Conservation (phyloP, 1,140 invertebrate species). For the Stratiolaelaps scimitus region DNA sequence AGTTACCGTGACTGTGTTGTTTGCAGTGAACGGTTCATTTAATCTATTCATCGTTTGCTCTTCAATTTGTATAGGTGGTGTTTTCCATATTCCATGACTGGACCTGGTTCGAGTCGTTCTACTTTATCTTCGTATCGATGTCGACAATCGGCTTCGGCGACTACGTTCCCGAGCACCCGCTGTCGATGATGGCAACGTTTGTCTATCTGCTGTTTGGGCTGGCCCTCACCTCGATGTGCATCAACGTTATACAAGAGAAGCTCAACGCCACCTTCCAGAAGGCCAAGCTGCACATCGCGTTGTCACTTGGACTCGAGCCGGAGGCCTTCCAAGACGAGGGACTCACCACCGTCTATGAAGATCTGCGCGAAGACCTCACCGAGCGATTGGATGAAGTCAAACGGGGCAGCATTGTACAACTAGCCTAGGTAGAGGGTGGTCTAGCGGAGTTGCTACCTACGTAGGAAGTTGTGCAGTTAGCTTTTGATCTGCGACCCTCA, state of each 20-base stretch:
- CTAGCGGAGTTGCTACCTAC: not conserved
- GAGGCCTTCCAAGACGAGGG: conserved; percentile 25
- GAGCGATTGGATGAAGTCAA: conserved; percentile 23
- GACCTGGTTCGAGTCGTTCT: conserved; percentile 82
- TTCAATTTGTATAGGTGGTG: conserved; percentile 31
- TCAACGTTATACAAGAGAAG: conserved; percentile 54
- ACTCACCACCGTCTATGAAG: conserved; percentile 15
- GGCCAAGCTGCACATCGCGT: conserved; percentile 32
- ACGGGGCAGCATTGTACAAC: conserved; percentile 15
- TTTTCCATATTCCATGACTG: conserved; percentile 51
- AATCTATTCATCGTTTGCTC: no score
- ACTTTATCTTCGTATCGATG: conserved; percentile 89
- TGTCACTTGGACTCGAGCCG: conserved; percentile 8
- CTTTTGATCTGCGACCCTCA: not conserved
- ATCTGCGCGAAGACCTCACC: conserved; percentile 12
- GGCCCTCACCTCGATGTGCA: conserved; percentile 84
- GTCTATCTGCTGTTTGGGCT: conserved; percentile 84
- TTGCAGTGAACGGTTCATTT: no score
- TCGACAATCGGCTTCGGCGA: conserved; percentile 87
- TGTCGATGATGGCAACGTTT: conserved; percentile 76
- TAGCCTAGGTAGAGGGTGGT: not conserved
- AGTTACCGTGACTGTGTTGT: no score
- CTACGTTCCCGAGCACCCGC: conserved; percentile 60
- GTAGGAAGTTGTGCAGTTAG: not conserved
- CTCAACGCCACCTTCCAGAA: conserved; percentile 34